These are phyloP conservation scores for Brachyalestes nurse DNA, from an alignment of 2,797 vertebrate genomes.

Conservation along the genomic window DNA sequence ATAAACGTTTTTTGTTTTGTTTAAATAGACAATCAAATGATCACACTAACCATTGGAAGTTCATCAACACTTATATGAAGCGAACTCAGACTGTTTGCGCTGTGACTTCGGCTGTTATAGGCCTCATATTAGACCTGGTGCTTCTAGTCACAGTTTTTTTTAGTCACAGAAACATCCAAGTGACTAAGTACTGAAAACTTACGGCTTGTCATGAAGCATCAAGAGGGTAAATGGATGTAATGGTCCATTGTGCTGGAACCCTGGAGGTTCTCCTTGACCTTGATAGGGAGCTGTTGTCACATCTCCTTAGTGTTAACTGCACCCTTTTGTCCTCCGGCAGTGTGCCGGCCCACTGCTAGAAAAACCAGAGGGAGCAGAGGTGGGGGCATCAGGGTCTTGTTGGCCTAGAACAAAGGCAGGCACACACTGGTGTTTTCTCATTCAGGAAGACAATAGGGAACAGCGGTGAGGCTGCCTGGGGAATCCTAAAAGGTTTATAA, in stretches of 20 bases:
- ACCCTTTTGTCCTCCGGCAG: conserved; percentile 53
- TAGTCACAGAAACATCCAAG: neutral
- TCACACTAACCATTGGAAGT: neutral
- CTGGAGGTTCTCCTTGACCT: conserved; percentile 44
- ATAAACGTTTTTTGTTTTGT: no score
- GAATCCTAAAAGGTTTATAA: conserved; percentile 49
- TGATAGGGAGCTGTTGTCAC: conserved; percentile 56
- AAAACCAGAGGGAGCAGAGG: conserved; percentile 15
- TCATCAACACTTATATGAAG: neutral
- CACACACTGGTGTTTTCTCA: conserved; percentile 51
- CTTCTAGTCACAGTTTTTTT: neutral
- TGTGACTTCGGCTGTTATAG: neutral
- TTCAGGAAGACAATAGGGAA: conserved; percentile 53
- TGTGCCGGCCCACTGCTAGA: conserved; percentile 43
- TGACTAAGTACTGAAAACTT: neutral
- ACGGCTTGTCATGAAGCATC: neutral
- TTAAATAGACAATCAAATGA: neutral
- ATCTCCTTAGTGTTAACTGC: conserved; percentile 46
- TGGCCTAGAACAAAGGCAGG: conserved; percentile 48
- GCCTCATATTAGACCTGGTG: neutral
- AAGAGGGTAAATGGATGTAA: conserved; percentile 22
- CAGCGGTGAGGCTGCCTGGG: conserved; percentile 21
- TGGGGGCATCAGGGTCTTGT: conserved; percentile 31
- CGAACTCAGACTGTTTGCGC: neutral
- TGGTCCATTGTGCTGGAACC: conserved; percentile 40